Base-by-base conservation (phyloP, 2,888 invertebrate species). In the Stegophylla sp. region DNA sequence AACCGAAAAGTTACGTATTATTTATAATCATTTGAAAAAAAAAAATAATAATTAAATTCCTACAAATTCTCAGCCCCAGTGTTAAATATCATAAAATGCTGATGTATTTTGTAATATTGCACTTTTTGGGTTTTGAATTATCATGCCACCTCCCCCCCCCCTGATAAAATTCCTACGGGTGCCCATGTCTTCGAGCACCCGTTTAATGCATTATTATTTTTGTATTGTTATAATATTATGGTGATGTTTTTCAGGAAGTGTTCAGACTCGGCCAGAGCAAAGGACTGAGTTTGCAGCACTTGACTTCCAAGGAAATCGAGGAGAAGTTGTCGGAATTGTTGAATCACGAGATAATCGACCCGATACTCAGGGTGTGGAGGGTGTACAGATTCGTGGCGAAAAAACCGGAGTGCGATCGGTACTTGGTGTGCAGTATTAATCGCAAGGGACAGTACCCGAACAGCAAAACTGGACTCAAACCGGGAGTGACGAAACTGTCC, bases 291-390 rank as follows among this genome's bases (percentile, higher is more conserved):
- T 87, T 92, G 85, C 89, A 90, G 23, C 88, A 89, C 73, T 89
- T 91, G 56, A 92, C 92, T 85, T 90, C 93, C 84, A 90, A 90
- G 84, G 92, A 92, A 81, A 87, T 94, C 12, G 92, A 92, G 15
- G 91, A 92, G 86, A 90, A 91, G 84, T 86, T 95, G 82, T 92
- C 93, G 0, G 93, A 94, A 85, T 92, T 93, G 1, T 89, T 95
- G 72, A 94, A 94, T 86, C 87, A 94, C 85, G 94, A 94, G 87
- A 90, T 94, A 82, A 92, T 94, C 74, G 93, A 93, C 85, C 94
- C 94, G 0, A 89, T 94, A 41, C 89, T 94, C n/a, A 89, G 93
- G 86, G 92, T 94, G 17, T 93, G 93, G 88, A 88, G 94, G 72
- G 94, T 93, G 0, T 94, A 92, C 87, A 90, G 91, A 85, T 94